Conservation (phyloP, 1,140 invertebrate species). For the Coenobita brevimanus region DNA sequence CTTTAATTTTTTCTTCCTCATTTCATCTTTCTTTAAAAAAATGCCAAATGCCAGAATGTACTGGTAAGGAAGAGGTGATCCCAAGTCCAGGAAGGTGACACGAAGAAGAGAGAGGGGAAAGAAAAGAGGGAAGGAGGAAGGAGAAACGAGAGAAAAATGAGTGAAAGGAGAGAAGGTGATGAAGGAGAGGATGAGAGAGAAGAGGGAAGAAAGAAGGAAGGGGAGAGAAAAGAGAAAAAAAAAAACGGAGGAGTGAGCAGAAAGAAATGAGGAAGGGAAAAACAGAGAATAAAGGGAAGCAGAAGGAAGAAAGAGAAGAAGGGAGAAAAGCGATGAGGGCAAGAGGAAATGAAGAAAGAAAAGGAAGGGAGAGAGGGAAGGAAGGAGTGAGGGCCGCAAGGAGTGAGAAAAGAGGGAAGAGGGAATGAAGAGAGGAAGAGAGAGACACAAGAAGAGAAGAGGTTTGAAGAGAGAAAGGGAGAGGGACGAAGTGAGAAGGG, state of each 20-base stretch:
- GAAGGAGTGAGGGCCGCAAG: neutral
- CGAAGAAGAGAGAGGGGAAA: neutral
- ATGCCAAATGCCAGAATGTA: no score
- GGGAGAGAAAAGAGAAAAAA: neutral
- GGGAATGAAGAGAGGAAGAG: neutral
- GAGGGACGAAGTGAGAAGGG: no score
- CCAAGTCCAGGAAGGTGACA: no score
- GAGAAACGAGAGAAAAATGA: neutral
- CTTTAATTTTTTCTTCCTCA: no score
- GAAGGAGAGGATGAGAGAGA: neutral
- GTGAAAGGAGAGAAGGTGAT: neutral
- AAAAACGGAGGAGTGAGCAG: neutral
- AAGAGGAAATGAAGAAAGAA: neutral
- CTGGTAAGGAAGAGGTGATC: no score
- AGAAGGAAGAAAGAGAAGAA: neutral
- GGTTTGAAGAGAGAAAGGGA: neutral
- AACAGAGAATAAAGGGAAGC: neutral
- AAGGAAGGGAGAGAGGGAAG: neutral
- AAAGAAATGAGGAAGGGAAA: neutral
- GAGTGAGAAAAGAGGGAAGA: neutral
- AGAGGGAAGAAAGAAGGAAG: neutral
- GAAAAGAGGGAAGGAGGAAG: slow-evolving; percentile 1
- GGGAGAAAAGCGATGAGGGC: neutral
- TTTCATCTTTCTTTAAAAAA: no score
- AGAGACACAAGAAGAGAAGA: neutral